phyloP scores from a whole-genome alignment of 2,888 invertebrate genomes.

The Abscondita cerata region DNA sequence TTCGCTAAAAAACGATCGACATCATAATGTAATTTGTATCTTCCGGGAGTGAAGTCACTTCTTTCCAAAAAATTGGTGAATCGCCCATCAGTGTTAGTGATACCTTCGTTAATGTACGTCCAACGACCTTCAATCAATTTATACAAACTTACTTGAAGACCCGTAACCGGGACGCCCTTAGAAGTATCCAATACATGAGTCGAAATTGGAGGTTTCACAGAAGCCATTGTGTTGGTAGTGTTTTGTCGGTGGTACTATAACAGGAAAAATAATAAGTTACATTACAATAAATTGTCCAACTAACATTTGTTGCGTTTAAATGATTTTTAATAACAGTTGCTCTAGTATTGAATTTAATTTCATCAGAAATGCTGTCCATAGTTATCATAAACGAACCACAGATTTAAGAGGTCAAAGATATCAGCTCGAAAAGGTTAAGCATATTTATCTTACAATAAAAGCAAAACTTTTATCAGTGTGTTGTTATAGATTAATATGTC shows the following conservation, averaged over 20 bases:
- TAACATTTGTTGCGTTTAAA: constrained; percentile 35
- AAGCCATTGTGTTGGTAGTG: constrained; percentile 31
- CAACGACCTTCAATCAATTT: constrained; percentile 71
- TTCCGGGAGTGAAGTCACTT: constrained; percentile 68
- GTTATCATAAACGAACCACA: neutral
- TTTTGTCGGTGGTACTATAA: constrained; percentile 41
- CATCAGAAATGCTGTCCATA: constrained; percentile 13
- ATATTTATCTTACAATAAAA: too few relatives aligned
- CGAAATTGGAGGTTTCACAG: constrained; percentile 66
- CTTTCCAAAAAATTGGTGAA: constrained; percentile 68
- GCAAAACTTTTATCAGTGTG: neutral
- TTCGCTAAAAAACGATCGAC: constrained; percentile 70
- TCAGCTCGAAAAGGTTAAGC: neutral
- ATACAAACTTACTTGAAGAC: constrained; percentile 72
- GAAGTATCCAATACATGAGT: constrained; percentile 79
- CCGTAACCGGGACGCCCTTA: constrained; percentile 70
- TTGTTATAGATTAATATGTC: neutral
- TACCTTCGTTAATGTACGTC: constrained; percentile 69
- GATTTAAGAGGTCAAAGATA: neutral
- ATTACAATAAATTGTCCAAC: constrained; percentile 11
- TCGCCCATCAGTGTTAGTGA: constrained; percentile 72
- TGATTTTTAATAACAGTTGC: constrained; percentile 35
- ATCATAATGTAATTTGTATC: constrained; percentile 78
- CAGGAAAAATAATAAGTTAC: constrained; percentile 17
- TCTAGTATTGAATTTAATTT: constrained; percentile 19